These are phyloP conservation scores for Peromyscus melanophrys DNA, from an alignment of 2,797 vertebrate genomes.

Conservation along the genomic window DNA sequence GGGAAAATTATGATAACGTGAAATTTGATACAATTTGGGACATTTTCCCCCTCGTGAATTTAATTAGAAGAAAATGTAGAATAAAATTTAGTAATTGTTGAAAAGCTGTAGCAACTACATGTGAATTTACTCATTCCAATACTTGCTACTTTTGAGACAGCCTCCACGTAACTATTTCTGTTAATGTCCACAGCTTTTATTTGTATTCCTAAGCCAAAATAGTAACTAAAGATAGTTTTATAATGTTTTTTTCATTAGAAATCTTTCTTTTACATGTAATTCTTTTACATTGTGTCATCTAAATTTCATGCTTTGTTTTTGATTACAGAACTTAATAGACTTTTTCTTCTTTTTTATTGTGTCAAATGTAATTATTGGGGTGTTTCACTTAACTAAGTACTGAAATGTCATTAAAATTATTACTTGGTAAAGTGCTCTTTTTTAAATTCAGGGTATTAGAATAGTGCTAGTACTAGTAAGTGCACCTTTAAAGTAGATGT, in stretches of 20 bases:
- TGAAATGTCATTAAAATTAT: conserved; percentile 85
- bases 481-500: conserved; percentile 82
- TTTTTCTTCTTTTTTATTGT: conserved; percentile 84
- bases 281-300: neutral
- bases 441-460: conserved; percentile 82
- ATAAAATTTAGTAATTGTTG: conserved; percentile 43
- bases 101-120: conserved; percentile 37
- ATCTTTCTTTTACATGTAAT: neutral
- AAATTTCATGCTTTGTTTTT: conserved; percentile 73
- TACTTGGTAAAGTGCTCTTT: conserved; percentile 78
- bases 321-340: conserved; percentile 83
- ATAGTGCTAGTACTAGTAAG: conserved; percentile 80
- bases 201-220: neutral
- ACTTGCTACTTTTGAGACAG: neutral
- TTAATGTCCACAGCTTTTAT: conserved; percentile 62
- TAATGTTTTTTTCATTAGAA: neutral
- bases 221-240: neutral
- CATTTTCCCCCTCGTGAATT: neutral
- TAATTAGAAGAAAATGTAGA: neutral
- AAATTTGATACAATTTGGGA: conserved; percentile 27
- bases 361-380: conserved; percentile 82
- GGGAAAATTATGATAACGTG: conserved; percentile 16
- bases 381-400: conserved; percentile 84
- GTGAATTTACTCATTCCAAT: conserved; percentile 17
- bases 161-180: neutral